Evolutionary conservation across 1,140 invertebrate genomes (phyloP).

Genomic region (Sarcophaga bullata): DNA sequence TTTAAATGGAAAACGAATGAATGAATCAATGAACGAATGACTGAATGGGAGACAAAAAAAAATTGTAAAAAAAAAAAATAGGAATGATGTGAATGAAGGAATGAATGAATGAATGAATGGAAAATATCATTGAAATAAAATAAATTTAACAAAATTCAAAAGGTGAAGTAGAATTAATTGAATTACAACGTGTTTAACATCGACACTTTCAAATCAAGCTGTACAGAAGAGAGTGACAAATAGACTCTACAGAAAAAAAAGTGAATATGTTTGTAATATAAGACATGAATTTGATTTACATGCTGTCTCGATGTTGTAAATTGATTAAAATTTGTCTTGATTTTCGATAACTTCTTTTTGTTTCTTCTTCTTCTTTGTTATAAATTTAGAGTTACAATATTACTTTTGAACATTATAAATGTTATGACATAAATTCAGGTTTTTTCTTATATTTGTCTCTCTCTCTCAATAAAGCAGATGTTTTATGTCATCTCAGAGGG

Average conservation of each 20-base stretch:
- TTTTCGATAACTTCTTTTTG: neutral
- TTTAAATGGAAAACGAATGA: slow-evolving; percentile 33
- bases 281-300: slow-evolving; percentile 34
- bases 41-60: neutral
- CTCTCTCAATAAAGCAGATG: too few relatives aligned
- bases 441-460: neutral
- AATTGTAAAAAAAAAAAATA: neutral
- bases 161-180: slow-evolving; percentile 40
- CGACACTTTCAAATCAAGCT: slow-evolving; percentile 33
- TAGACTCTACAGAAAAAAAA: neutral
- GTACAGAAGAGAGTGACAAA: neutral
- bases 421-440: neutral
- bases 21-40: neutral
- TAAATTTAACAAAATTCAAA: slow-evolving; percentile 23
- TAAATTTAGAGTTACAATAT: neutral
- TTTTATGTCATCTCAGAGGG: too few relatives aligned
- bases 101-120: neutral
- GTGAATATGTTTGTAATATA: too few relatives aligned
- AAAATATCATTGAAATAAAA: slow-evolving; percentile 30
- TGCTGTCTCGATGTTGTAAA: slow-evolving; percentile 33
- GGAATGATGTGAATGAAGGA: neutral
- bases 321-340: slow-evolving; percentile 33
- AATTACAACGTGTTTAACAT: slow-evolving; percentile 40
- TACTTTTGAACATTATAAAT: neutral
- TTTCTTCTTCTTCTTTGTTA: neutral